A percentile compares a stretch with the other conserved stretches of the same genome.
These are phyloP conservation scores for Mactromeris polynyma DNA, from an alignment of 2,888 invertebrate species.

Conservation along the genomic window DNA sequence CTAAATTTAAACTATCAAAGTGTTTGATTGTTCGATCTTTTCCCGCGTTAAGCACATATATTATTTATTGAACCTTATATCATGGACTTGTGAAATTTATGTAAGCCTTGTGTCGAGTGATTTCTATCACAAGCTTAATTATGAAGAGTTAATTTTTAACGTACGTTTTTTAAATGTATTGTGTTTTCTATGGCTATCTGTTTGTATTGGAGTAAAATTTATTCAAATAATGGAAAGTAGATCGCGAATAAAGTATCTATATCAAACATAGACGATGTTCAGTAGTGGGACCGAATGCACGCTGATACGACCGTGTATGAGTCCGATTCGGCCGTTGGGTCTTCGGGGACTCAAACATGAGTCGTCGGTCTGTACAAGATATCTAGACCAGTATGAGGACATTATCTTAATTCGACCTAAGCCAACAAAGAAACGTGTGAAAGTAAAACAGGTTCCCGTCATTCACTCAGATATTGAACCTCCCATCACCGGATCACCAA, in stretches of 20 bases:
- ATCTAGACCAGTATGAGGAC: constrained; percentile 46
- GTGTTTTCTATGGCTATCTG: neutral
- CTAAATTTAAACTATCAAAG: neutral
- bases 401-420: constrained; percentile 50
- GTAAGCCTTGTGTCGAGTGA: neutral
- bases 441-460: constrained; percentile 21
- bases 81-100: neutral
- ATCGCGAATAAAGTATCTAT: neutral
- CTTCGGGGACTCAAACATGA: neutral
- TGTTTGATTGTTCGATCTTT: constrained; percentile 17
- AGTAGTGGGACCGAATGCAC: neutral
- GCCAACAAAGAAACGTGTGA: constrained; percentile 52
- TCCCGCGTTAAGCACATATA: neutral
- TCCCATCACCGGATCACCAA: constrained; percentile 50
- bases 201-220: no score
- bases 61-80: neutral
- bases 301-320: neutral
- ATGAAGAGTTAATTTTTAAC: neutral
- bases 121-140: neutral
- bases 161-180: neutral
- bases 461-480: constrained; percentile 30
- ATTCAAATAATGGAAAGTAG: neutral
- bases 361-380: neutral
- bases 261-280: neutral
- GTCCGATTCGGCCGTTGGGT: neutral